Conservation (phyloP, 2,113 vertebrate genomes). For the Aplodontia rufa region DNA sequence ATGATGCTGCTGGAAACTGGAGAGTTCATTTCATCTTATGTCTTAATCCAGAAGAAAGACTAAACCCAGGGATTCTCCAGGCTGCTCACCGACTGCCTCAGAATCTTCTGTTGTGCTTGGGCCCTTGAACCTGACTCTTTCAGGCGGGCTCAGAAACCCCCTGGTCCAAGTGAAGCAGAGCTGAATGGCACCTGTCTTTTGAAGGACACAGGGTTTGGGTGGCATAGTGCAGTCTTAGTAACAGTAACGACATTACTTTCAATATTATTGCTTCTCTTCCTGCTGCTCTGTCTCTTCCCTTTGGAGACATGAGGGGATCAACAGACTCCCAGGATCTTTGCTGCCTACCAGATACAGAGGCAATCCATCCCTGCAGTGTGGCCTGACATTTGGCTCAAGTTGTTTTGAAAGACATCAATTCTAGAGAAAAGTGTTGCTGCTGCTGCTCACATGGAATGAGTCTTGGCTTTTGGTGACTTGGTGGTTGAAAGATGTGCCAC, state of each 20-base stretch:
- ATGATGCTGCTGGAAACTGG: conserved; percentile 30
- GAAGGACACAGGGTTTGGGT: neutral
- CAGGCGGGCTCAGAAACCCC: neutral
- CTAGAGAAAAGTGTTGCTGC: neutral
- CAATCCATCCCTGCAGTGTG: neutral
- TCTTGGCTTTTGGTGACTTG: neutral
- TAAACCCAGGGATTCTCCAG: neutral
- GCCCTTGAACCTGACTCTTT: neutral
- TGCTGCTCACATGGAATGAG: neutral
- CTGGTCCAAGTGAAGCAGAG: neutral
- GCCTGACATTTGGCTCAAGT: neutral
- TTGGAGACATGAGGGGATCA: neutral
- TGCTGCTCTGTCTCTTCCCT: neutral
- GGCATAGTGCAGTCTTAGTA: neutral
- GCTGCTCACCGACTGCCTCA: neutral
- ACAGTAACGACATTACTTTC: neutral
- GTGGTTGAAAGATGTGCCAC: neutral
- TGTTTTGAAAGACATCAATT: conserved; percentile 3
- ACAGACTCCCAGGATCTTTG: neutral
- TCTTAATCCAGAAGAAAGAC: neutral
- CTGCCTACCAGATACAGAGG: neutral
- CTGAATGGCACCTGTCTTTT: neutral
- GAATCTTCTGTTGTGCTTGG: neutral
- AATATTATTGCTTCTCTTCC: neutral
- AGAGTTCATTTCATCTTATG: conserved; percentile 20